Conservation (phyloP, 2,113 vertebrate genomes). For the Lagenorhynchus albirostris region DNA sequence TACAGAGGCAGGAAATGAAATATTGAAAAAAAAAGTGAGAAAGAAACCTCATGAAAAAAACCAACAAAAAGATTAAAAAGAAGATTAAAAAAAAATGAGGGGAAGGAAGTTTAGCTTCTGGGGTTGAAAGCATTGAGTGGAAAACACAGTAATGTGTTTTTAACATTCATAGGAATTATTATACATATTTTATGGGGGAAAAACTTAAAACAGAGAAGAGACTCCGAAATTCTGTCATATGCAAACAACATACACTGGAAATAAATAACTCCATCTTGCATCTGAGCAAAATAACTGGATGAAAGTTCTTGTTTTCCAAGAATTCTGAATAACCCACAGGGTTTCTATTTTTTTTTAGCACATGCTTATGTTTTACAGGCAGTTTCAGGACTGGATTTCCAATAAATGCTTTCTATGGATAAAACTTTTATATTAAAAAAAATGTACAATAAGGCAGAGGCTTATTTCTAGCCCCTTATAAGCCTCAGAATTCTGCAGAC, state of each 20-base stretch:
- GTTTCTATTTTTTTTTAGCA: background rate
- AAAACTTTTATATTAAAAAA: conserved; percentile 33
- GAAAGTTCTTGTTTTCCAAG: background rate
- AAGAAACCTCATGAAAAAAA: background rate
- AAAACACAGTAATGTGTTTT: background rate
- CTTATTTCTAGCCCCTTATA: background rate
- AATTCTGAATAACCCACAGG: background rate
- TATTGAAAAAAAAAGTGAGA: background rate
- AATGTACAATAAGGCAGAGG: background rate
- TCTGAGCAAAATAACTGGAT: background rate
- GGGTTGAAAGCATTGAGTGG: background rate
- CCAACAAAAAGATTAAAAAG: background rate
- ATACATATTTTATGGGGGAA: background rate
- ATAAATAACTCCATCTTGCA: background rate
- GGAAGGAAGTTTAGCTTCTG: background rate
- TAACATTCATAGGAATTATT: background rate
- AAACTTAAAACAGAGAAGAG: background rate
- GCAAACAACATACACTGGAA: background rate
- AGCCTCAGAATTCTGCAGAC: conserved; percentile 34
- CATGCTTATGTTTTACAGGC: background rate
- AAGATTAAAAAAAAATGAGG: background rate
- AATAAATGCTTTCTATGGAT: conserved; percentile 1
- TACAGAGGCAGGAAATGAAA: background rate
- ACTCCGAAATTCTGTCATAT: conserved; percentile 19
- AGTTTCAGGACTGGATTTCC: conserved; percentile 34